phyloP scores from a whole-genome alignment of 1,140 invertebrate species.

The Tetramorium alpestre region DNA sequence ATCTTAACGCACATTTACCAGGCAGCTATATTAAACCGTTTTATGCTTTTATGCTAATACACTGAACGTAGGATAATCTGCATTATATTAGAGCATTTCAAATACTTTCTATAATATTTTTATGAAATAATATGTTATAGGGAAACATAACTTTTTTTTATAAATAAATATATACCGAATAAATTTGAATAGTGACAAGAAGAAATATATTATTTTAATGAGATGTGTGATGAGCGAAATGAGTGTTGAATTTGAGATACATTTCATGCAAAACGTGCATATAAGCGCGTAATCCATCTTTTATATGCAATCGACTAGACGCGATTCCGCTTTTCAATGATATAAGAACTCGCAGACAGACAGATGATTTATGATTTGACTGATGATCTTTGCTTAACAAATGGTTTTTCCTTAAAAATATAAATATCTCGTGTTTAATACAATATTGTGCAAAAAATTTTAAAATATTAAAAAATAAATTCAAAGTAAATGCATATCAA shows the following conservation, averaged over 20 bases:
- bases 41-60: slow-evolving; percentile 21
- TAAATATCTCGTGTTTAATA: slow-evolving; percentile 5
- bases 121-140: too few species aligned
- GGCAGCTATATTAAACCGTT: slow-evolving; percentile 17
- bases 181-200: background rate
- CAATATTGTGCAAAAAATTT: background rate
- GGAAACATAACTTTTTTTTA: background rate
- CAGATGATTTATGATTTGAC: slow-evolving; percentile 20
- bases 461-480: background rate
- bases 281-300: slow-evolving; percentile 41
- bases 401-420: background rate
- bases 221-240: background rate
- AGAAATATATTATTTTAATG: slow-evolving; percentile 5
- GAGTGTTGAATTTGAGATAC: background rate
- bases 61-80: background rate
- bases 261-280: background rate
- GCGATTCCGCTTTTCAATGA: slow-evolving; percentile 22
- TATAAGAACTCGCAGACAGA: slow-evolving; percentile 12
- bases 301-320: slow-evolving; percentile 4
- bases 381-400: background rate
- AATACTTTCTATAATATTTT: background rate
- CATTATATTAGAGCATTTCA: background rate
- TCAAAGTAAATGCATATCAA: background rate
- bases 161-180: background rate
- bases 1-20: slow-evolving; percentile 25